phyloP scores from a whole-genome alignment of 1,140 invertebrate species.

The Drosophila murphyi region DNA sequence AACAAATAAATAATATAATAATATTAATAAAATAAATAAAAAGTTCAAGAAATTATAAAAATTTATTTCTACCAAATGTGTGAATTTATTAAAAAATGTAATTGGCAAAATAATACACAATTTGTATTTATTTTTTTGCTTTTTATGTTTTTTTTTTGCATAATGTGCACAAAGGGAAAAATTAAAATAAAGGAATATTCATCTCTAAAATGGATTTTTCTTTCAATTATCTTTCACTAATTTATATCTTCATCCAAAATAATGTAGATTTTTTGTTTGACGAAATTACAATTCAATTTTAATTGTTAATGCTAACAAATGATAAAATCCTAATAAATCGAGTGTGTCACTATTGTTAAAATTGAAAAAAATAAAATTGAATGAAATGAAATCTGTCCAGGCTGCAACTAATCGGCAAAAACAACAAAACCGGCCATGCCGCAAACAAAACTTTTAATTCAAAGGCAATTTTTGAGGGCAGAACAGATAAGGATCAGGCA shows the following conservation, averaged over 20 bases:
- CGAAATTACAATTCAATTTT: not conserved
- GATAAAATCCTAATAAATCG: constrained; percentile 71
- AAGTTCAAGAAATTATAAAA: too few relatives aligned
- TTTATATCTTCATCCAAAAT: too few relatives aligned
- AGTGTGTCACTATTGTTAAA: constrained; percentile 16
- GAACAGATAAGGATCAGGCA: constrained; percentile 17
- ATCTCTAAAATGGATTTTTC: too few relatives aligned
- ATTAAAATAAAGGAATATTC: too few relatives aligned
- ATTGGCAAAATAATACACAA: too few relatives aligned
- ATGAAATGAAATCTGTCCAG: not conserved
- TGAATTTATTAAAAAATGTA: too few relatives aligned
- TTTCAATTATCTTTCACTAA: too few relatives aligned
- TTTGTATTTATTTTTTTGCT: not conserved
- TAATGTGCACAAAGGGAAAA: too few relatives aligned
- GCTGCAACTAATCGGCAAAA: constrained; percentile 71
- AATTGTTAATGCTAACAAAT: constrained; percentile 43
- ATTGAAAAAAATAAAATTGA: constrained; percentile 12
- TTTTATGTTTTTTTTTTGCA: not conserved
- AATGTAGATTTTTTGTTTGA: not conserved
- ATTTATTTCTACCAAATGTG: too few relatives aligned
- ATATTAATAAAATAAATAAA: too few relatives aligned
- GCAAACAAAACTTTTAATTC: constrained; percentile 71
- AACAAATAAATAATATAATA: not conserved
- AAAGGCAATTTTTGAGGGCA: constrained; percentile 54
- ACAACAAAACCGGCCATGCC: constrained; percentile 78